Evolutionary conservation across 2,113 vertebrate genomes (phyloP).

Genomic region (Ornithorhynchus anatinus): DNA sequence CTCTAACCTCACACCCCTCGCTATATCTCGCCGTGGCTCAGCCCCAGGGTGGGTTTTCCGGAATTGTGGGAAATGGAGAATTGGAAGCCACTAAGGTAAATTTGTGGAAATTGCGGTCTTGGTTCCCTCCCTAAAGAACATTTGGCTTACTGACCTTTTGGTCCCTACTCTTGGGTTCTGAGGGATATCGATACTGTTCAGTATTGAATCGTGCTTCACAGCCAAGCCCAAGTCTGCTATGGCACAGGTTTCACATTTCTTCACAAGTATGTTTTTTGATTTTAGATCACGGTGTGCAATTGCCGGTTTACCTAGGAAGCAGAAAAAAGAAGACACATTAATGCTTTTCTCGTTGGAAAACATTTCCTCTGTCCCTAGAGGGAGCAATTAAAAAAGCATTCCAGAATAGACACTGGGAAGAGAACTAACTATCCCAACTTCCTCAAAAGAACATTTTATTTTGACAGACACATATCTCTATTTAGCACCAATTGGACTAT

Average conservation of each 20-base stretch:
- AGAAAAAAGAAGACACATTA: background rate
- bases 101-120: no score
- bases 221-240: slow-evolving; percentile 95
- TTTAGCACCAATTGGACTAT: background rate
- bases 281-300: slow-evolving; percentile 98
- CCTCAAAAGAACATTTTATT: no score
- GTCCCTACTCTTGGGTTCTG: slow-evolving; percentile 94
- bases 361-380: no score
- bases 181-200: slow-evolving; percentile 91
- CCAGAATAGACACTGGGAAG: background rate
- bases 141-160: slow-evolving; percentile 81
- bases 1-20: no score
- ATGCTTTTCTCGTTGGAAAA: background rate
- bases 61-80: no score
- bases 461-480: background rate
- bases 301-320: slow-evolving; percentile 88
- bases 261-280: slow-evolving; percentile 96
- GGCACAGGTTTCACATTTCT: slow-evolving; percentile 90
- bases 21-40: no score
- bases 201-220: slow-evolving; percentile 90
- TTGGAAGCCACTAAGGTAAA: no score
- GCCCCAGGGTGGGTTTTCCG: no score
- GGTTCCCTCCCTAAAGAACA: background rate
- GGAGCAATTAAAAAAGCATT: background rate
- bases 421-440: no score